phyloP scores from a whole-genome alignment of 2,113 vertebrate genomes.

The Rostratula benghalensis region DNA sequence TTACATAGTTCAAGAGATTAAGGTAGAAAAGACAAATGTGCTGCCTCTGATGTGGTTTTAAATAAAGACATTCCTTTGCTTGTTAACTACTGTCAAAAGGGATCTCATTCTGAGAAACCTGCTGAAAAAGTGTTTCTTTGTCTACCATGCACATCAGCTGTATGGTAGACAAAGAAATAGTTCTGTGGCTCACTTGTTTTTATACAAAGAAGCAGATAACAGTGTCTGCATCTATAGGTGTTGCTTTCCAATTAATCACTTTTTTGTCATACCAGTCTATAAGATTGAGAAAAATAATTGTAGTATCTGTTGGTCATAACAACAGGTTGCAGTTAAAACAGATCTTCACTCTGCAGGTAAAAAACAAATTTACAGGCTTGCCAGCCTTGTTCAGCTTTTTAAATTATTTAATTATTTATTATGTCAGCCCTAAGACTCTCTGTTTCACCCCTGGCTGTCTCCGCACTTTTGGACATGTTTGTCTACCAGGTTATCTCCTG shows the following conservation, averaged over 20 bases:
- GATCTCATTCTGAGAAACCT: neutral
- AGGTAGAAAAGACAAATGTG: neutral
- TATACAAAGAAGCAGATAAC: neutral
- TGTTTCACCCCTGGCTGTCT: neutral
- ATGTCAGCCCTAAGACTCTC: neutral
- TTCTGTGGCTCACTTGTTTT: neutral
- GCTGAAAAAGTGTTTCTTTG: neutral
- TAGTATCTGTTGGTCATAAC: neutral
- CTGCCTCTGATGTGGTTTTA: neutral
- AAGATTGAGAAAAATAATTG: neutral
- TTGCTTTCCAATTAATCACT: neutral
- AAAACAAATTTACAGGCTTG: neutral
- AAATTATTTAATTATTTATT: neutral
- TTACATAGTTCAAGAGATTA: neutral
- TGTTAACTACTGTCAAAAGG: neutral
- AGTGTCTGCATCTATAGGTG: neutral
- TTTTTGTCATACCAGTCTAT: neutral
- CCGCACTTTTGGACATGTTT: neutral
- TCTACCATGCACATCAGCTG: neutral
- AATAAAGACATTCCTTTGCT: neutral
- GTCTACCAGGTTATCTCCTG: neutral
- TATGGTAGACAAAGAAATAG: neutral
- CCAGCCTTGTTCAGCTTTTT: neutral
- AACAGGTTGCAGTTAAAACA: neutral
- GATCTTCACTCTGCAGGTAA: neutral